These are phyloP conservation scores for Lypha dubia DNA, from an alignment of 2,888 invertebrate species.

Conservation along the genomic window DNA sequence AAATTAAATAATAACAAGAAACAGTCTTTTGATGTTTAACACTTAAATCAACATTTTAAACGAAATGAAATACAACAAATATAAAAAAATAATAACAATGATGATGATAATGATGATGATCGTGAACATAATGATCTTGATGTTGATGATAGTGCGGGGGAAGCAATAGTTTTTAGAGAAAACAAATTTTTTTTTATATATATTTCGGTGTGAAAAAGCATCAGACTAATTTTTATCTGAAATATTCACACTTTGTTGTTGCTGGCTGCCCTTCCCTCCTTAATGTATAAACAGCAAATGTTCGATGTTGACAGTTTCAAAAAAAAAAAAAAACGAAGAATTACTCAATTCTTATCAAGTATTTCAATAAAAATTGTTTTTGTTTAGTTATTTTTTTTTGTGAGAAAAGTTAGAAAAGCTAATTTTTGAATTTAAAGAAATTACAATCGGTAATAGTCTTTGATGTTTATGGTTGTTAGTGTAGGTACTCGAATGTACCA, in stretches of 20 bases:
- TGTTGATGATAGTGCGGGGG: slow-evolving; percentile 4
- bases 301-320: slow-evolving; percentile 30
- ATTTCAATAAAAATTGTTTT: not conserved
- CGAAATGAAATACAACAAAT: slow-evolving; percentile 21
- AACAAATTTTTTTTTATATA: not conserved
- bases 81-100: slow-evolving; percentile 13
- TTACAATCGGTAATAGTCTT: not conserved
- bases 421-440: not conserved
- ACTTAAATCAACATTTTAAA: slow-evolving; percentile 65
- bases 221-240: slow-evolving; percentile 43
- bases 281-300: slow-evolving; percentile 45
- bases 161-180: not conserved
- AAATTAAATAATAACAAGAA: slow-evolving; percentile 24
- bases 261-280: not conserved
- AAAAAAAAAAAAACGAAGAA: not conserved
- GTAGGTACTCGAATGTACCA: too few relatives aligned
- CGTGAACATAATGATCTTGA: not conserved
- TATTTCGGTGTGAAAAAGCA: slow-evolving; percentile 46
- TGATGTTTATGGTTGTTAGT: not conserved
- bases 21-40: slow-evolving; percentile 62
- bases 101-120: not conserved
- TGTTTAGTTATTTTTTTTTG: not conserved
- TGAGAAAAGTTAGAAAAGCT: slow-evolving; percentile 31
- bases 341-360: slow-evolving; percentile 23
- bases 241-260: slow-evolving; percentile 35